Base-by-base conservation (phyloP, 2,113 vertebrate genomes). In the Nanger granti region DNA sequence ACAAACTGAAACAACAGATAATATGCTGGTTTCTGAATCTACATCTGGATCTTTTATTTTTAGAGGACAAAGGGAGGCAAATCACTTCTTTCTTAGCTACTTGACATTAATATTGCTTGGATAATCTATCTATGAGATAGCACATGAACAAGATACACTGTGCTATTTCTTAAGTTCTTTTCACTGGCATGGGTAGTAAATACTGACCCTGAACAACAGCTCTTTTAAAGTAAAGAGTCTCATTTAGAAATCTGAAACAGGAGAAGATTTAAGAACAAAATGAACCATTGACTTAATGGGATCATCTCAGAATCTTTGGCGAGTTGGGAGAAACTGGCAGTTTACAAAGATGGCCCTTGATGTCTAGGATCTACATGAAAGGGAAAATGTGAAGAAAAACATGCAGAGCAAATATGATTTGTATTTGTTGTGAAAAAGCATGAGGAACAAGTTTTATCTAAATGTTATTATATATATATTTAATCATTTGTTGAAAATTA, bases 1-100 rank as follows among this genome's bases (percentile, higher is more conserved):
- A 95, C 31, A 94, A 95, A 87, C 47, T 60, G n/a, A 97, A 97
- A 83, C 54, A 89, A 60, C 13, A 87, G 22, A n/a, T 29, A 76
- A 69, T 93, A 76, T 17, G 6, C 22, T 89, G 26, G 55, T 22
- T 20, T 84, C 34, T 55, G 34, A 26, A 41, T 84, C 31, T 69
- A 52, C 22, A 24, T 60, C 26, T 93, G 66, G 13, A 83, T 76
- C 17, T 60, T 93, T 76, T 69, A 62, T 59, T 89, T 85, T 87
- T n/a, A 92, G 60, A 89, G 17, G n/a, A 93, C 26, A 83, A 94
- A 89, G 29, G 37, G 12, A 88, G 9, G 47, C 18, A 76, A 91
- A 52, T 3, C 52, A 79, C 14, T 79, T 88, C 26, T 69, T 97
- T 54, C 22, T 83, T 69, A 9, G 41, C 13, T 62, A 84, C 7